Evolutionary conservation across 2,113 vertebrate species (phyloP).

Genomic region (Morone saxatilis): DNA sequence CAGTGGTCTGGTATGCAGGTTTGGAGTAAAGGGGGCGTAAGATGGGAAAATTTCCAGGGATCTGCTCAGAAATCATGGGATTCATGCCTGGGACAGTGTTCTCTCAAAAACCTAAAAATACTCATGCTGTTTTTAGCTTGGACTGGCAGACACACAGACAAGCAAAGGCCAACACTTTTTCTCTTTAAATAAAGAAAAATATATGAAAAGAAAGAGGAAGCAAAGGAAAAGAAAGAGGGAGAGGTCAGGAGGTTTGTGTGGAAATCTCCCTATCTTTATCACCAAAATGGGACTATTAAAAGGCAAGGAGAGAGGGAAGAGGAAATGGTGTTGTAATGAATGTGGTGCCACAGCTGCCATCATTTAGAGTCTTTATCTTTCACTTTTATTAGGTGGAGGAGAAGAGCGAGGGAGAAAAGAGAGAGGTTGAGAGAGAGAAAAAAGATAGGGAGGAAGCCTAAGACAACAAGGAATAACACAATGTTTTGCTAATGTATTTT

Average conservation of each 20-base stretch:
- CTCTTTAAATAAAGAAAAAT: not conserved
- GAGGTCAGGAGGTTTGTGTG: slow-evolving; percentile 44
- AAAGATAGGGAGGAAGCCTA: not conserved
- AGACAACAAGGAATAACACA: not conserved
- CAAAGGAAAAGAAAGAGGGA: slow-evolving; percentile 1
- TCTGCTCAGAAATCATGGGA: slow-evolving; percentile 28
- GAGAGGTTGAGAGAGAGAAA: not conserved
- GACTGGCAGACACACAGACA: slow-evolving; percentile 1
- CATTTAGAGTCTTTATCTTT: slow-evolving; percentile 72
- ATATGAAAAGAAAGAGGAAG: not conserved
- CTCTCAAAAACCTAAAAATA: slow-evolving; percentile 36
- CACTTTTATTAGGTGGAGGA: slow-evolving; percentile 68
- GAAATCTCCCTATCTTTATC: slow-evolving; percentile 61
- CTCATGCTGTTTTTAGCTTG: slow-evolving; percentile 1
- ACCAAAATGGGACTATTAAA: slow-evolving; percentile 66
- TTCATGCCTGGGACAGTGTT: slow-evolving; percentile 20
- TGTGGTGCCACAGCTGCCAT: slow-evolving; percentile 69
- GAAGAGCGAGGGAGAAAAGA: slow-evolving; percentile 27
- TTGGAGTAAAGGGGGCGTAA: not conserved
- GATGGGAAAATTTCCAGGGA: slow-evolving; percentile 26
- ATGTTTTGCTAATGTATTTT: slow-evolving; percentile 1
- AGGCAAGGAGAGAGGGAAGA: slow-evolving; percentile 39
- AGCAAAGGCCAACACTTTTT: not conserved
- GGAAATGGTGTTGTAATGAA: slow-evolving; percentile 60
- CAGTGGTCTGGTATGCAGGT: slow-evolving; percentile 9